Evolutionary conservation across 1,140 invertebrate genomes (phyloP).

Genomic region (Adoxophyes honmai): DNA sequence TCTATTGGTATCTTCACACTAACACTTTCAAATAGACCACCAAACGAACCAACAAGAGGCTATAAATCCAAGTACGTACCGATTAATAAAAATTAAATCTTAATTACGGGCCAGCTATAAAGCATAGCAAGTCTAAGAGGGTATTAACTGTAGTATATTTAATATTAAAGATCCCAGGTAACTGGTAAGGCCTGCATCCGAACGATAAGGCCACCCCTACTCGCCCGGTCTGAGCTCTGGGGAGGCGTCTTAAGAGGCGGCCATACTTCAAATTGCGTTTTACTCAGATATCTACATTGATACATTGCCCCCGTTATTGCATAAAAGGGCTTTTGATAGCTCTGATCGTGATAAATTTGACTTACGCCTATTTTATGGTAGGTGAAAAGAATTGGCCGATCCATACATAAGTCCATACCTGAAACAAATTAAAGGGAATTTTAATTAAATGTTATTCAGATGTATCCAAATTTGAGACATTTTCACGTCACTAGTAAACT

Average conservation of each 20-base stretch:
- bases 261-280: constrained; percentile 75
- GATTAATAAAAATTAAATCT: constrained; percentile 12
- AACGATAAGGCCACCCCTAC: constrained; percentile 63
- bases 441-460: constrained; percentile 14
- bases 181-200: constrained; percentile 69
- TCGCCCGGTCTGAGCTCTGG: constrained; percentile 41
- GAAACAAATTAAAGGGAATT: constrained; percentile 32
- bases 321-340: constrained; percentile 62
- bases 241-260: constrained; percentile 63
- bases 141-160: constrained; percentile 72
- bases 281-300: constrained; percentile 74
- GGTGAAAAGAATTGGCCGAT: constrained; percentile 9
- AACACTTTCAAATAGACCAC: too few species aligned
- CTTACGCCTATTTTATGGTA: constrained; percentile 20
- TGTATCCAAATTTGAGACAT: too few species aligned
- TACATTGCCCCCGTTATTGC: constrained; percentile 71
- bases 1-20: too few species aligned
- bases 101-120: constrained; percentile 35
- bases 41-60: constrained; percentile 10
- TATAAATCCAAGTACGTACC: neutral
- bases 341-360: constrained; percentile 38
- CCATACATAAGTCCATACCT: constrained; percentile 29
- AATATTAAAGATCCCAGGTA: constrained; percentile 77
- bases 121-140: constrained; percentile 50
- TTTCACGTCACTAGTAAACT: too few species aligned